Base-by-base conservation (phyloP, 2,797 vertebrate species). In the Arrhamphus sclerolepis region DNA sequence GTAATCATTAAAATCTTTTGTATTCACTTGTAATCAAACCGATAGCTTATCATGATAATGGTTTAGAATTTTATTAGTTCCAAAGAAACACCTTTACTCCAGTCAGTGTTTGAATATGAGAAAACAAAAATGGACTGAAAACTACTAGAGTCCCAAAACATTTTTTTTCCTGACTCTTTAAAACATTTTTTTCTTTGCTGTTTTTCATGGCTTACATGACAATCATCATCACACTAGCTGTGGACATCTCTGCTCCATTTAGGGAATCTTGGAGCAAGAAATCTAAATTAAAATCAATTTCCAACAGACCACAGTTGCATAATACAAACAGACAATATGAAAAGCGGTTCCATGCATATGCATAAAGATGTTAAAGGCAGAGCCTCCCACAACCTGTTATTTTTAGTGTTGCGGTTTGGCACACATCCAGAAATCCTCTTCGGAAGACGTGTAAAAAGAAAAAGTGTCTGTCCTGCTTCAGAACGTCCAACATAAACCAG, bases 381-480 rank as follows among this genome's bases (percentile, higher is more conserved):
- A 14, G 41, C 65, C 55, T 54, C 14, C 22, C 16, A 42, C 55
- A 52, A 47, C 19, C 17, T 22, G 42, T 59, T 85, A 79, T 81
- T 67, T 81, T 80, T 83, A 81, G 68, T 8, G 17, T 6, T 0
- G 20, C 2, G 0, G 40, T 38, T 62, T 28, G 17, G 26, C 38
- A 65, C 56, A 50, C 18, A 18, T 52, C 2, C 14, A 66, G 38
- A 80, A 81, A 85, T 86, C 78, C 76, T 75, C 63, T 79, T 85
- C 72, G 44, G 24, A 70, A 19, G 1, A 17, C 42, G 70, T 0
- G 2, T 38, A 29, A 47, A 63, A 46, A 40, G 18, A 29, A 47
- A 63, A 46, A 40, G 18, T 44, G 47, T 66, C 31, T 70, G 43
- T n/a, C 63, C 56, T 56, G 31, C 18, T 53, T 56, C 66, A 43